phyloP scores from a whole-genome alignment of 2,113 vertebrate genomes.

The Uria lomvia region DNA sequence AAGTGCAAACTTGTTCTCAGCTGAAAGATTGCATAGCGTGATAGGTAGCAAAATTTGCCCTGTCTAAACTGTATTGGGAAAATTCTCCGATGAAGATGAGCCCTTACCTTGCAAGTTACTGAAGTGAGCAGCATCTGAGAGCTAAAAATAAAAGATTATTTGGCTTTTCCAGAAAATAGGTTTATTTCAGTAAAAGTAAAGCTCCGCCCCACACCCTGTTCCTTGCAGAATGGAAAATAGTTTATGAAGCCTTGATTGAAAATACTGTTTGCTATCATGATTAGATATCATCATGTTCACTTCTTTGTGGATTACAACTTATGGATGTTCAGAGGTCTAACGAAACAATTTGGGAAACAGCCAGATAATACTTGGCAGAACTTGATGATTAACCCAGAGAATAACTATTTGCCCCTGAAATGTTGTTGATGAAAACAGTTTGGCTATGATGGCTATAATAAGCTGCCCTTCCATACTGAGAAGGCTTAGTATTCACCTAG shows the following conservation, averaged over 20 bases:
- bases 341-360: neutral
- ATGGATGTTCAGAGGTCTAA: neutral
- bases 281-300: neutral
- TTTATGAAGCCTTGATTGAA: neutral
- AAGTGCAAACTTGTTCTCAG: neutral
- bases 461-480: neutral
- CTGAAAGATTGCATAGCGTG: neutral
- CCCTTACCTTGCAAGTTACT: neutral
- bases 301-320: neutral
- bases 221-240: neutral
- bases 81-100: neutral
- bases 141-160: neutral
- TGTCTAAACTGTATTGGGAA: neutral
- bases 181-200: neutral
- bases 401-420: neutral
- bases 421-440: neutral
- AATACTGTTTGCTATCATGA: neutral
- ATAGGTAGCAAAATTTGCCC: neutral
- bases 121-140: neutral
- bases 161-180: neutral
- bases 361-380: neutral
- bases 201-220: rapidly evolving
- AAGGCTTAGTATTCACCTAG: neutral
- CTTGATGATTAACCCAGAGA: neutral
- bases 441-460: neutral